Conservation (phyloP, 1,140 invertebrate species). For the Thereuonema tuberculata region DNA sequence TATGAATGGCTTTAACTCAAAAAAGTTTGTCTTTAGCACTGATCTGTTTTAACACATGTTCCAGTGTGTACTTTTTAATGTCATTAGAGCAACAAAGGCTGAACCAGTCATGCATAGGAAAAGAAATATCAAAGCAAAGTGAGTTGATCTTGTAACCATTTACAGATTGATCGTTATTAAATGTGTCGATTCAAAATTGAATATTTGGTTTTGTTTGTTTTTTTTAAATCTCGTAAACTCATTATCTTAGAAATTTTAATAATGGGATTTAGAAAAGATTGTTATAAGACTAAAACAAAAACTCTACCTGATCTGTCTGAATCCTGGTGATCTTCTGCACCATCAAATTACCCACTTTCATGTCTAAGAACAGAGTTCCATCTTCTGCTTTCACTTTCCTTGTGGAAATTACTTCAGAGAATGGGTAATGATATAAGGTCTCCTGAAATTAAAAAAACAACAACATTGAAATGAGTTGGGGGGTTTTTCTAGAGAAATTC, state of each 20-base stretch:
- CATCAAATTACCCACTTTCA: conserved; percentile 93
- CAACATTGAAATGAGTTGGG: too few relatives aligned
- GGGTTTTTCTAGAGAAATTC: too few relatives aligned
- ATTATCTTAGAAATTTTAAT: too few relatives aligned
- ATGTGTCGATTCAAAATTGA: conserved; percentile 2
- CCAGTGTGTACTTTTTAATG: too few relatives aligned
- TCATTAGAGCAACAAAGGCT: conserved; percentile 11
- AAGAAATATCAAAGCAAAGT: not conserved
- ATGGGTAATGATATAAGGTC: conserved; percentile 78
- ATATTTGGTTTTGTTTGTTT: not conserved
- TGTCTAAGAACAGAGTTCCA: conserved; percentile 82
- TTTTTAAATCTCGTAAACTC: too few relatives aligned
- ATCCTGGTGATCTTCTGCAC: conserved; percentile 87
- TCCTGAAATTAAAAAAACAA: conserved; percentile 51
- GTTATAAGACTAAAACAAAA: too few relatives aligned
- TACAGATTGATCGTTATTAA: not conserved
- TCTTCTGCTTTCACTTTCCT: conserved; percentile 83
- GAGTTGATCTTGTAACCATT: not conserved
- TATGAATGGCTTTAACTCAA: too few relatives aligned
- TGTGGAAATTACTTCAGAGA: conserved; percentile 89
- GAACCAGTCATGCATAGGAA: not conserved
- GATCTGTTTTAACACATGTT: too few relatives aligned
- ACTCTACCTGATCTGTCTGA: conserved; percentile 90
- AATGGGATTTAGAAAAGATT: too few relatives aligned
- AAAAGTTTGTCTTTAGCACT: too few relatives aligned